Evolutionary conservation across 2,888 invertebrate genomes (phyloP).

Genomic region (Odontothrips loti): DNA sequence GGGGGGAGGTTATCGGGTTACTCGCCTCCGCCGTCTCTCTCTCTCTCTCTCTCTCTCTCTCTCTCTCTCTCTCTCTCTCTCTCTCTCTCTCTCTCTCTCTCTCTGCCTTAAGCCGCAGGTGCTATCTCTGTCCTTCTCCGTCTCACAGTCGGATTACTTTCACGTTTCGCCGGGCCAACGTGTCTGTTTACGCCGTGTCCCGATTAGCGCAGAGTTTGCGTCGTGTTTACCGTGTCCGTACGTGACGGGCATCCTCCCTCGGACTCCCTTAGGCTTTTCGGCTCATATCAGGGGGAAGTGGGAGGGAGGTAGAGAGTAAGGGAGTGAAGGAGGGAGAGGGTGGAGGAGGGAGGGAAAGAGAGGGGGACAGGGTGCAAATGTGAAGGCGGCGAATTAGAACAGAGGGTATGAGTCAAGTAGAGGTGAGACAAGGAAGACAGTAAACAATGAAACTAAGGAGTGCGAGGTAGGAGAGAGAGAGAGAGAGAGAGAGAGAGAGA

Average conservation of each 20-base stretch:
- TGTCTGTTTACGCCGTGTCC: constrained; percentile 3
- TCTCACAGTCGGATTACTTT: background rate
- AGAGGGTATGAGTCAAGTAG: too few relatives aligned
- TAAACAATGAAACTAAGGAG: too few relatives aligned
- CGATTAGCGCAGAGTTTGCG: background rate
- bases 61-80: too few relatives aligned
- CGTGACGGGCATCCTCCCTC: background rate
- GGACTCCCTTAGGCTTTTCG: background rate
- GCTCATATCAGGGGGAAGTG: background rate
- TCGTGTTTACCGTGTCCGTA: background rate
- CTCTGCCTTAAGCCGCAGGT: too few relatives aligned
- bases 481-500: background rate
- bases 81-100: too few relatives aligned
- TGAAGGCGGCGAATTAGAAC: too few relatives aligned
- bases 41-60: too few relatives aligned
- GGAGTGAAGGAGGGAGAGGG: background rate
- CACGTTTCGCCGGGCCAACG: background rate
- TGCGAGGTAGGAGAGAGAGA: too few relatives aligned
- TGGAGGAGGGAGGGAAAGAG: background rate
- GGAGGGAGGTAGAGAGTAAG: background rate
- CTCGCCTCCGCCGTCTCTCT: too few relatives aligned
- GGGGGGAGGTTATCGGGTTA: too few relatives aligned
- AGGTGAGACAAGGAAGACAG: too few relatives aligned
- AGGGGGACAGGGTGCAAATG: too few relatives aligned
- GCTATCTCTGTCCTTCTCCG: background rate